Conservation (phyloP, 2,113 vertebrate species). For the Hystrix cristata region DNA sequence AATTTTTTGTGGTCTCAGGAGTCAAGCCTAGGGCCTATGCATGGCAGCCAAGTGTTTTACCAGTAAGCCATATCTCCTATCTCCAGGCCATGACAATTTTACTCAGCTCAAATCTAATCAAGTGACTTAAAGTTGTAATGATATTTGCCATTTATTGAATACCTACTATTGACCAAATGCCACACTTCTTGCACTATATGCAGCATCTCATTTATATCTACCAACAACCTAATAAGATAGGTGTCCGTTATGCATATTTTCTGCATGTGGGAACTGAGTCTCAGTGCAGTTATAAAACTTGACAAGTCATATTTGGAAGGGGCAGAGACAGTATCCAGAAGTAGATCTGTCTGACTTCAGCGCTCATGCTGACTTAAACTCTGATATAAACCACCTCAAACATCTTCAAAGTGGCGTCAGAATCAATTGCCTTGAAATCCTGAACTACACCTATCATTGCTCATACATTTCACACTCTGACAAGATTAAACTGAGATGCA, state of each 20-base stretch:
- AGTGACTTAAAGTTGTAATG: background rate
- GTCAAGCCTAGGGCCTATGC: rapidly evolving
- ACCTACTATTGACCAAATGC: background rate
- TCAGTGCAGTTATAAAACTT: background rate
- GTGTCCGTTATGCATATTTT: background rate
- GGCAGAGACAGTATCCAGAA: background rate
- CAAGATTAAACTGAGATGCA: background rate
- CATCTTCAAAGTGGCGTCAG: background rate
- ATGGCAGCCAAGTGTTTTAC: background rate
- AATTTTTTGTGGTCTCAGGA: background rate
- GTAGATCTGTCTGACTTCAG: background rate
- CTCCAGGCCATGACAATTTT: background rate
- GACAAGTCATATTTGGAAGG: background rate
- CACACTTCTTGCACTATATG: background rate
- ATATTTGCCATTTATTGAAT: background rate
- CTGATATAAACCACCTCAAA: background rate
- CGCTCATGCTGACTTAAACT: background rate
- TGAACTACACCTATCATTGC: background rate
- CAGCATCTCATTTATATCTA: background rate
- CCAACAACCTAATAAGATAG: background rate
- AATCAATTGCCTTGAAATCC: background rate
- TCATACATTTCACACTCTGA: background rate
- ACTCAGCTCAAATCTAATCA: background rate
- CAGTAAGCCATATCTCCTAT: no score
- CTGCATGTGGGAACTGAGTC: background rate